Conservation (phyloP, 1,140 invertebrate genomes). For the Drusus annulatus region DNA sequence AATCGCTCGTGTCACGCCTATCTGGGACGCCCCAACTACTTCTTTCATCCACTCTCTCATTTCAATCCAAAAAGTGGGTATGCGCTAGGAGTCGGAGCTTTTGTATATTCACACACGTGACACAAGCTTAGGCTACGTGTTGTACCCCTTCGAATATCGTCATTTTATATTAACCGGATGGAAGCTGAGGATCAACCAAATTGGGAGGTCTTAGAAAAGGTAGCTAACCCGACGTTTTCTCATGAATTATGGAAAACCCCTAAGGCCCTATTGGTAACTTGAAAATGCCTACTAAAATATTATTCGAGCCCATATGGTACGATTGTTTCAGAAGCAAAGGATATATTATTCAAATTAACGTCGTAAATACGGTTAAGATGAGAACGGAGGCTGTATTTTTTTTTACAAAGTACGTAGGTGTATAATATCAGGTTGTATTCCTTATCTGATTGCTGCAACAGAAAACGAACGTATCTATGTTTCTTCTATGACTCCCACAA, state of each 20-base stretch:
- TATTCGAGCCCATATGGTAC: constrained; percentile 25
- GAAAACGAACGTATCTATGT: too few species aligned
- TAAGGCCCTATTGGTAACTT: constrained; percentile 31
- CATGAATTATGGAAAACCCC: constrained; percentile 39
- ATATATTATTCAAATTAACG: constrained; percentile 28
- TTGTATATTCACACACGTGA: constrained; percentile 9
- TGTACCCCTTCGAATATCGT: constrained; percentile 34
- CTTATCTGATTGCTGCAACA: too few species aligned
- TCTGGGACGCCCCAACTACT: not conserved
- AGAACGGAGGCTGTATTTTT: not conserved
- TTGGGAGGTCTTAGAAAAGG: constrained; percentile 38
- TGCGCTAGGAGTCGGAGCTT: not conserved
- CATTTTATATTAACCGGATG: constrained; percentile 40
- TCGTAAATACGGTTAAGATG: not conserved
- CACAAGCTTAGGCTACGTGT: constrained; percentile 32
- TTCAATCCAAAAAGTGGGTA: not conserved
- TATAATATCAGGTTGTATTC: too few species aligned
- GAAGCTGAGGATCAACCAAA: constrained; percentile 18
- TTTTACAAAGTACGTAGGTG: not conserved
- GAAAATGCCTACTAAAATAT: constrained; percentile 33
- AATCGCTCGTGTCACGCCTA: not conserved
- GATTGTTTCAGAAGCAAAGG: constrained; percentile 32
- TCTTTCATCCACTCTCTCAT: not conserved
- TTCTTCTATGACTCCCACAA: too few species aligned
- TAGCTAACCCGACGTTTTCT: constrained; percentile 40